Evolutionary conservation across 2,797 vertebrate genomes (phyloP).

Genomic region (Paguma larvata): DNA sequence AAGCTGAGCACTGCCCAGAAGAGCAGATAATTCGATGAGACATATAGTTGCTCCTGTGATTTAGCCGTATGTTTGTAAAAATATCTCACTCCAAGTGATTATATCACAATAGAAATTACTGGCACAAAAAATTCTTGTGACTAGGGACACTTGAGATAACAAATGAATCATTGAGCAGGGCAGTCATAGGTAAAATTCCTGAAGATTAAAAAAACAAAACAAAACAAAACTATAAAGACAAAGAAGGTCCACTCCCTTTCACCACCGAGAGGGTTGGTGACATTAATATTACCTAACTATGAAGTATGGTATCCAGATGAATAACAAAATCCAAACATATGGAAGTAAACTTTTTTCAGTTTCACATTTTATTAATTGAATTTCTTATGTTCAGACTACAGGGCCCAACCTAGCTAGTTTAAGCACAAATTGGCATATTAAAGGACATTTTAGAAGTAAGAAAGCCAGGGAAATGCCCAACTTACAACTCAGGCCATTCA

Average conservation of each 20-base stretch:
- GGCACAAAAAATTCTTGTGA: not conserved
- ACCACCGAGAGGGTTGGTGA: not conserved
- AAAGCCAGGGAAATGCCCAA: not conserved
- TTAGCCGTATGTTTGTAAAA: not conserved
- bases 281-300: not conserved
- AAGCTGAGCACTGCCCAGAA: not conserved
- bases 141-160: not conserved
- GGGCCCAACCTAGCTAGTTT: not conserved
- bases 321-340: not conserved
- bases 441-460: constrained; percentile 8
- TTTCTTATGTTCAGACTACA: not conserved
- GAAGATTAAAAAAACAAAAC: not conserved
- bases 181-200: not conserved
- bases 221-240: not conserved
- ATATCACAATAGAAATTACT: not conserved
- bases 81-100: not conserved
- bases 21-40: not conserved
- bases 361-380: not conserved
- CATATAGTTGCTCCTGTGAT: not conserved
- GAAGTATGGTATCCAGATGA: not conserved
- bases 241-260: not conserved
- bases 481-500: not conserved
- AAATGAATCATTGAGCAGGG: not conserved
- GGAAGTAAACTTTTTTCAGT: not conserved
- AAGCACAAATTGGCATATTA: not conserved